phyloP scores from a whole-genome alignment of 2,888 invertebrate species.

The Tipula helvola region DNA sequence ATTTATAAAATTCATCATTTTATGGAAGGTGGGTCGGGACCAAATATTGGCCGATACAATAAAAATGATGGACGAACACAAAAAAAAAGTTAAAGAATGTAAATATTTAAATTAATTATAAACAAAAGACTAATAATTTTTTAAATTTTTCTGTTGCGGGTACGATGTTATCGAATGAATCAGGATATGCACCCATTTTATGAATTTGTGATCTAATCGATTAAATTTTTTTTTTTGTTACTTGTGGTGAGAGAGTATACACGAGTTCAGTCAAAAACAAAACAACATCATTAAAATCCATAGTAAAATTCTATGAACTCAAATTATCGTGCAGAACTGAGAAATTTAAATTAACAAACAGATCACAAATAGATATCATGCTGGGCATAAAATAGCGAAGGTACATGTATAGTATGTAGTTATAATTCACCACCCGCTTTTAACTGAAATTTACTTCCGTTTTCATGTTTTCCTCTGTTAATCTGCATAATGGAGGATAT shows the following conservation, averaged over 20 bases:
- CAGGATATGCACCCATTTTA: background rate
- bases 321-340: background rate
- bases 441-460: background rate
- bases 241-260: background rate
- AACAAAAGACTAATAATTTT: background rate
- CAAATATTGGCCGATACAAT: background rate
- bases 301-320: background rate
- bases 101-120: background rate
- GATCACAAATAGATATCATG: background rate
- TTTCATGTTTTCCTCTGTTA: background rate
- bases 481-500: background rate
- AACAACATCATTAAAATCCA: background rate
- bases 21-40: background rate
- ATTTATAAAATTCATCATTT: background rate
- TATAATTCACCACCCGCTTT: background rate
- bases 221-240: background rate
- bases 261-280: background rate
- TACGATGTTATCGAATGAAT: background rate
- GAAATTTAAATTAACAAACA: background rate
- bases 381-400: background rate
- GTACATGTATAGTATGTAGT: background rate
- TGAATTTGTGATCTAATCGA: background rate
- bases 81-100: background rate
- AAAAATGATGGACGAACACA: background rate
- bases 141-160: background rate